phyloP scores from a whole-genome alignment of 2,888 invertebrate species.

The Cantharis rufa region DNA sequence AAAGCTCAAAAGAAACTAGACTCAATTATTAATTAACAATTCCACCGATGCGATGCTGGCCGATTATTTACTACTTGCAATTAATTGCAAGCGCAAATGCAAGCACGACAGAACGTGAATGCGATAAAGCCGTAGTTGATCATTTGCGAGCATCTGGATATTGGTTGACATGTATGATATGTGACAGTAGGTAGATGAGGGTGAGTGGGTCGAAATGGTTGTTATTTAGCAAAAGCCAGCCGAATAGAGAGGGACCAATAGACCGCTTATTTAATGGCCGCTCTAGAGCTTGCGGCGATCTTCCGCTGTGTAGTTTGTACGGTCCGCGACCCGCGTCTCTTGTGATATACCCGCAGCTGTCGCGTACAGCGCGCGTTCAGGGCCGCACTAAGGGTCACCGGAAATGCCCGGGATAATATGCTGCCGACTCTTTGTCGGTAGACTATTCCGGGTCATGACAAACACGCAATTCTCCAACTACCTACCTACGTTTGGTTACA shows the following conservation, averaged over 20 bases:
- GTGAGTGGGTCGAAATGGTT: constrained; percentile 31
- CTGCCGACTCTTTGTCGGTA: constrained; percentile 25
- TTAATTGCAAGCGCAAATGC: constrained; percentile 23
- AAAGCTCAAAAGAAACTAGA: neutral
- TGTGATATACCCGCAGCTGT: constrained; percentile 42
- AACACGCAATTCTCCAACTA: constrained; percentile 24
- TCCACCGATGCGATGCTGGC: too few relatives aligned
- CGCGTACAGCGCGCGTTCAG: constrained; percentile 39
- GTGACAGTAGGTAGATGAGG: constrained; percentile 37
- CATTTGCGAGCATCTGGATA: constrained; percentile 26
- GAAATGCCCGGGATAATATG: constrained; percentile 33
- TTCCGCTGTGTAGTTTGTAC: constrained; percentile 57
- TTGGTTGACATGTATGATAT: constrained; percentile 37
- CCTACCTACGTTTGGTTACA: constrained; percentile 21
- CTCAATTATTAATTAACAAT: neutral
- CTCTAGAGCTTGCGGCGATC: constrained; percentile 54
- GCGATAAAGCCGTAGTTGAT: constrained; percentile 25
- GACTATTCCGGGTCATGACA: constrained; percentile 16
- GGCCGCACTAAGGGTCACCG: constrained; percentile 38
- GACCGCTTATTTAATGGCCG: constrained; percentile 57
- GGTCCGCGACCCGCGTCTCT: constrained; percentile 51
- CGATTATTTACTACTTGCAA: constrained; percentile 1
- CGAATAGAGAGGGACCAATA: constrained; percentile 25
- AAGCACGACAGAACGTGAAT: constrained; percentile 6
- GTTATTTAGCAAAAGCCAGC: neutral